These are phyloP conservation scores for Clarias laeviceps DNA, from an alignment of 2,797 vertebrate species.

Conservation along the genomic window DNA sequence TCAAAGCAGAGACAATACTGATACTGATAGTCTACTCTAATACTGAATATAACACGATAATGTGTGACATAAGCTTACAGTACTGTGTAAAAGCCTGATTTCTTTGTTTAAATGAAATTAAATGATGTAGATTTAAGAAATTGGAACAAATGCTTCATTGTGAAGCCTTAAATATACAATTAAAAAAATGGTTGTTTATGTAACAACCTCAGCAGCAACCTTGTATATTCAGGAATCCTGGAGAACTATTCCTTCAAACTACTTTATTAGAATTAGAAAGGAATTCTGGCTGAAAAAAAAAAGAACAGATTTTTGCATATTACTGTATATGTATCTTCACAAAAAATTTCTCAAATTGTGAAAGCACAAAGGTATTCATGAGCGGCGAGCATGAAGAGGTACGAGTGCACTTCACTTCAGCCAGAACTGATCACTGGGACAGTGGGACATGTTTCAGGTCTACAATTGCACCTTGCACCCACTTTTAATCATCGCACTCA, in stretches of 20 bases:
- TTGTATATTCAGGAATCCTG: no score
- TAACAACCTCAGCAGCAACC: no score
- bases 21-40: neutral
- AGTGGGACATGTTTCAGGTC: neutral
- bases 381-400: neutral
- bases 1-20: neutral
- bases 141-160: no score
- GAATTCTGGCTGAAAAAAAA: no score
- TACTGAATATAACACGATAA: neutral
- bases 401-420: neutral
- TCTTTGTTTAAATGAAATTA: no score
- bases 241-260: no score
- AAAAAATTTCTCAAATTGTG: neutral
- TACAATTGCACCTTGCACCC: neutral
- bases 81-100: no score
- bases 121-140: no score
- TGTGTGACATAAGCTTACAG: neutral
- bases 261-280: no score
- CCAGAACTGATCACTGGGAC: neutral
- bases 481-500: neutral
- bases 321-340: neutral
- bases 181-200: no score
- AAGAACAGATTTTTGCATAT: no score
- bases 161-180: no score
- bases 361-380: neutral